A percentile compares a stretch with the other conserved stretches of the same genome.
Evolutionary conservation across 2,797 vertebrate genomes (phyloP).

Genomic region (Chelonia mydas): DNA sequence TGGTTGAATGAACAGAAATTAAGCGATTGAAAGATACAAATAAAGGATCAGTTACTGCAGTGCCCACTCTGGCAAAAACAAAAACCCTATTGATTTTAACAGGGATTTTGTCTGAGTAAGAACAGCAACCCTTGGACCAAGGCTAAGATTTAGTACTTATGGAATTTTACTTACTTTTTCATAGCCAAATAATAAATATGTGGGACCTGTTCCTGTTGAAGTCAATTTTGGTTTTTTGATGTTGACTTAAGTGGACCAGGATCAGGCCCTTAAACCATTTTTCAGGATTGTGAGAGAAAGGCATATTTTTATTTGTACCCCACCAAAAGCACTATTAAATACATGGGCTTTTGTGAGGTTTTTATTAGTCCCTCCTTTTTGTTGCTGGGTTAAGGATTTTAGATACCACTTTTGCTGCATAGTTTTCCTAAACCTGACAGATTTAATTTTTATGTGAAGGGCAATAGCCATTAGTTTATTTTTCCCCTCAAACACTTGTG

Average conservation of each 20-base stretch:
- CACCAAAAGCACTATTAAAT: neutral
- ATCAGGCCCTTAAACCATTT: neutral
- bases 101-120: neutral
- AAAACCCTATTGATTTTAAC: neutral
- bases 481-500: neutral
- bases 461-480: neutral
- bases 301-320: neutral
- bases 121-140: neutral
- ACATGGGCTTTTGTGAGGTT: neutral
- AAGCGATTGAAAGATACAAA: neutral
- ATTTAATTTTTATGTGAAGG: constrained; percentile 18
- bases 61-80: neutral
- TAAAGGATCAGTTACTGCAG: fast-evolving
- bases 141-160: neutral
- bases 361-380: neutral
- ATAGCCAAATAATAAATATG: too few species aligned
- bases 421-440: neutral
- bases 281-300: neutral
- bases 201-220: neutral
- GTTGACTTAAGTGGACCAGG: neutral
- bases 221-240: neutral
- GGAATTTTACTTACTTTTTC: neutral
- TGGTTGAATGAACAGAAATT: neutral
- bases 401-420: neutral
- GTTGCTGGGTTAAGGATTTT: neutral